phyloP scores from a whole-genome alignment of 1,140 invertebrate genomes.

The Drosophila teissieri region DNA sequence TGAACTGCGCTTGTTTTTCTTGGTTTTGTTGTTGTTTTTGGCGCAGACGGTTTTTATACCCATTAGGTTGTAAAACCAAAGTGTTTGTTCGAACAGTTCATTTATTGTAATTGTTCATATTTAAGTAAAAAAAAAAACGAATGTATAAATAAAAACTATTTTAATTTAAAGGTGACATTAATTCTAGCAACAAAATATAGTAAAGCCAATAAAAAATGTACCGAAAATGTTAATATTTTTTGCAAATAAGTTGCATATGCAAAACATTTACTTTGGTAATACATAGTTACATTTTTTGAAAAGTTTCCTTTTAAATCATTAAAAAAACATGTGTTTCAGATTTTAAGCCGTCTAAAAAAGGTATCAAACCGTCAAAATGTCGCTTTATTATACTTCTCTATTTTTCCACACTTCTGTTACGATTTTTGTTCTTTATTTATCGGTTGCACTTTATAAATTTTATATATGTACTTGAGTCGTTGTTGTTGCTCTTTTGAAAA shows the following conservation, averaged over 20 bases:
- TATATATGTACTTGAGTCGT: conserved; percentile 3
- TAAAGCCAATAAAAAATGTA: too few relatives aligned
- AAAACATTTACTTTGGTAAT: too few relatives aligned
- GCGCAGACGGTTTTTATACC: conserved; percentile 18
- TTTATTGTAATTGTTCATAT: too few relatives aligned
- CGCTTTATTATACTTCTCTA: neutral
- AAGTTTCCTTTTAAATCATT: too few relatives aligned
- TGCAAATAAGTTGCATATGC: too few relatives aligned
- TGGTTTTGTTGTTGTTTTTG: conserved; percentile 10
- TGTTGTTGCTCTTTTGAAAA: conserved; percentile 3
- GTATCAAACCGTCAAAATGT: neutral
- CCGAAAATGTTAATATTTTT: too few relatives aligned
- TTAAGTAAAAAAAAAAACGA: neutral
- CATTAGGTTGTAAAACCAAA: neutral
- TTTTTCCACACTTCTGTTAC: neutral
- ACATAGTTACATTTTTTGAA: too few relatives aligned
- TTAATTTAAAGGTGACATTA: too few relatives aligned
- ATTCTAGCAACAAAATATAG: too few relatives aligned
- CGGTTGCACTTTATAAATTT: conserved; percentile 24
- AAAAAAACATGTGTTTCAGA: too few relatives aligned
- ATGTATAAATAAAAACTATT: neutral
- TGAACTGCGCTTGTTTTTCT: conserved; percentile 39
- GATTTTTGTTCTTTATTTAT: conserved; percentile 16
- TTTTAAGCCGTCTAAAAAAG: neutral
- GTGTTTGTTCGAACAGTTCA: neutral